phyloP scores from a whole-genome alignment of 2,797 vertebrate genomes.

The Apodemus agrarius region DNA sequence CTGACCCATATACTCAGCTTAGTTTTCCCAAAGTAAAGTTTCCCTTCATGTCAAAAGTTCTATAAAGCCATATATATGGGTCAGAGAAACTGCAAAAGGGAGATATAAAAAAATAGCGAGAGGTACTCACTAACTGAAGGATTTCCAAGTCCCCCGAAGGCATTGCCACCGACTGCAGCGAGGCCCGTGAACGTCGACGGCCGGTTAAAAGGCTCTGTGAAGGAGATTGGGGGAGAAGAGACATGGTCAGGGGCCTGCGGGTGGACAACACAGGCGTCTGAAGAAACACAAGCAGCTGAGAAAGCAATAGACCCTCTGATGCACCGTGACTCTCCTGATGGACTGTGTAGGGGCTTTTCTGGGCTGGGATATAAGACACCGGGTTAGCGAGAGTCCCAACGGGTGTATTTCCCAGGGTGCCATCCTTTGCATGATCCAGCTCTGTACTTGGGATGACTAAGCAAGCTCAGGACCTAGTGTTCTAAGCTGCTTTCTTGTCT shows the following conservation, averaged over 20 bases:
- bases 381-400: neutral
- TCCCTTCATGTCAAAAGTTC: conserved; percentile 31
- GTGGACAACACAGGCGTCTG: rapidly evolving
- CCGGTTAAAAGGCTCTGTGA: conserved; percentile 94
- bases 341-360: neutral
- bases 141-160: conserved; percentile 98
- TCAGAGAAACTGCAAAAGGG: neutral
- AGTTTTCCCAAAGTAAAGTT: neutral
- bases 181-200: conserved; percentile 95
- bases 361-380: rapidly evolving
- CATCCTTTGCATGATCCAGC: neutral
- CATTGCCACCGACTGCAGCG: conserved; percentile 95
- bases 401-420: neutral
- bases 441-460: neutral
- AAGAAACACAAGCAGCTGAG: neutral
- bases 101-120: conserved; percentile 62
- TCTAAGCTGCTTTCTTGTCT: neutral
- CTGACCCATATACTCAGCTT: neutral
- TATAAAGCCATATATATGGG: neutral
- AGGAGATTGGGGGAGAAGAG: neutral
- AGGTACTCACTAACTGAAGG: conserved; percentile 96
- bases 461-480: neutral
- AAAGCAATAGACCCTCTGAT: neutral
- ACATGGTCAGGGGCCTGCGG: neutral
- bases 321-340: neutral